phyloP scores from a whole-genome alignment of 1,140 invertebrate genomes.

The Muscidifurax raptorellus region DNA sequence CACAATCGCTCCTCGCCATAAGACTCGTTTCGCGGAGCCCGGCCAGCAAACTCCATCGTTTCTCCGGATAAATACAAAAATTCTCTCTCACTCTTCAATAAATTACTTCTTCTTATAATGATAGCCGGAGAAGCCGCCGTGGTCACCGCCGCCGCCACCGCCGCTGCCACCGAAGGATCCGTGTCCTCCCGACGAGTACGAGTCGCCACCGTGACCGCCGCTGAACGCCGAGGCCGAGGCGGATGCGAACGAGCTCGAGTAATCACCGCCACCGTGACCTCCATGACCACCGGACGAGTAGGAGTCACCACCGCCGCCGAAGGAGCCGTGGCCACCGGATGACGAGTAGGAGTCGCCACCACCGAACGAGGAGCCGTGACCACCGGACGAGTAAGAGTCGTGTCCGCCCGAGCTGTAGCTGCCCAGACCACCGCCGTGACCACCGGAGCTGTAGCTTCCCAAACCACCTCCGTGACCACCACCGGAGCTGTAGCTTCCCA shows the following conservation, averaged over 20 bases:
- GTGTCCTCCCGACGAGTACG: background rate
- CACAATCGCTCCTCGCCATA: background rate
- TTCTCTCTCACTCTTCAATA: background rate
- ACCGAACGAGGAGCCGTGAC: background rate
- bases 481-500: conserved; percentile 28
- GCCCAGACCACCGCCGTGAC: conserved; percentile 17
- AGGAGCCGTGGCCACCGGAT: background rate
- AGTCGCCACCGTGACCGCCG: conserved; percentile 26
- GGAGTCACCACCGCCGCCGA: conserved; percentile 31
- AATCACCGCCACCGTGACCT: conserved; percentile 13
- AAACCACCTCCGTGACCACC: conserved; percentile 33
- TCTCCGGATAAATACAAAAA: background rate
- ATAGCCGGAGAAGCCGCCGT: conserved; percentile 59
- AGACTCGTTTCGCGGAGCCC: background rate
- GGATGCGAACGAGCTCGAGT: background rate
- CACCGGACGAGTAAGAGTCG: background rate
- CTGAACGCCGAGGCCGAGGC: background rate
- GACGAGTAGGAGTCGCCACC: background rate
- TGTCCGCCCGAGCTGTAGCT: conserved; percentile 27
- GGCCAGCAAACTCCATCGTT: background rate
- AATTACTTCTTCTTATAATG: conserved; percentile 58
- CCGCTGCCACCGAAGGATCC: conserved; percentile 36
- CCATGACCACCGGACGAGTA: background rate
- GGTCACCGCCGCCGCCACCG: conserved; percentile 15
- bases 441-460: conserved; percentile 11